Conservation (phyloP, 2,113 vertebrate genomes). For the Etia nguti region DNA sequence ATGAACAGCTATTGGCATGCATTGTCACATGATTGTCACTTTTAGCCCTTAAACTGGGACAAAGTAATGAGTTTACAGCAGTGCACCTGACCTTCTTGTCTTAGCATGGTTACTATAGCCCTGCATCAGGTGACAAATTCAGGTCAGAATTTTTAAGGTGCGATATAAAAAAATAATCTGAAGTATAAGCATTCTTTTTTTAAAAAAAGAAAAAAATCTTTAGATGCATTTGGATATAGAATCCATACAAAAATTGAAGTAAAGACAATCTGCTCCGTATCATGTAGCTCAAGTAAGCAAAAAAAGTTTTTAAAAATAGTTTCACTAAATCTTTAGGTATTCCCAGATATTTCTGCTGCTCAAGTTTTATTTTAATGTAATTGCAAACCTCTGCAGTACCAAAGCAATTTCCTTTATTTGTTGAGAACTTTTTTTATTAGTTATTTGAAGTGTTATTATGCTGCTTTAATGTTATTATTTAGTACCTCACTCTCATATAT, state of each 20-base stretch:
- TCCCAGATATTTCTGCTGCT: not conserved
- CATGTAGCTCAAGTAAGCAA: not conserved
- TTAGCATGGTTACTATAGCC: not conserved
- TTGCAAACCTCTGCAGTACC: not conserved
- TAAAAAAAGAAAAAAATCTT: not conserved
- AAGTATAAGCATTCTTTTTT: not conserved
- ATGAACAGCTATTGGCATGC: constrained; percentile 40
- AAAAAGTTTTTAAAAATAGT: not conserved
- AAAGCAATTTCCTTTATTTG: not conserved
- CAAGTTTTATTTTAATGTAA: not conserved
- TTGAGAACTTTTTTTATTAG: not conserved
- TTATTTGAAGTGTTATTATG: not conserved
- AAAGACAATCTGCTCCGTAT: not conserved
- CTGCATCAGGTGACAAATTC: not conserved
- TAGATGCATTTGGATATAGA: not conserved
- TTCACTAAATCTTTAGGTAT: not conserved
- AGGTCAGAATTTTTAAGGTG: not conserved
- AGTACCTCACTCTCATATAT: not conserved
- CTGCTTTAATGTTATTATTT: not conserved
- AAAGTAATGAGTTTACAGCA: constrained; percentile 16
- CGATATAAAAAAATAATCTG: not conserved
- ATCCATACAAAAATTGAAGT: not conserved
- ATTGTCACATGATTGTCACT: constrained; percentile 35
- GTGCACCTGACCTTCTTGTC: not conserved
- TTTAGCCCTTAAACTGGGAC: constrained; percentile 48